Base-by-base conservation (phyloP, 2,797 vertebrate genomes). In the Ctenochaetus hawaiiensis region DNA sequence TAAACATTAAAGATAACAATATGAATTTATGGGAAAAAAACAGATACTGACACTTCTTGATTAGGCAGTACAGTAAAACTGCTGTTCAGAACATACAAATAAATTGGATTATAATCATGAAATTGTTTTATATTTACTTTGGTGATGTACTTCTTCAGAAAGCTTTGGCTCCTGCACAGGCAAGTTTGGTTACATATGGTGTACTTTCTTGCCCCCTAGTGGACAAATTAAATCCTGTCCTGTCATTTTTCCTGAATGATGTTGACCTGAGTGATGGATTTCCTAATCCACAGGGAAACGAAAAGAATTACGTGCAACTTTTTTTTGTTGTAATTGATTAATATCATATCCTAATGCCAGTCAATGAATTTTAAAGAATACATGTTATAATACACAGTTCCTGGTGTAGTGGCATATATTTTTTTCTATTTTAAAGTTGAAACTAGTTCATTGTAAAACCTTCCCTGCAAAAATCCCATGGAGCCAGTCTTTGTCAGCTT, bases 201-300 rank as follows among this genome's bases (percentile, higher is more conserved):
- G 93, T 94, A 94, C 92, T 95, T 49, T 95, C 91, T 93, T 95
- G 87, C 95, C 92, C 82, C 89, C 94, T 92, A 85, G 88, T 91
- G 95, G 91, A 60, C 37, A 75, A 1, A 80, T 1, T 61, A 22
- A 58, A 53, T 26, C 12, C 16, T 66, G n/a, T 18, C 14, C 11
- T 8, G 1, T 22, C 47, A 44, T 14, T 39, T 58, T 41, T 43
- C 17, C 12, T 57, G 63, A 57, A 14, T 53, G 13, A 58, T 44
- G 26, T 58, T 61, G 3, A 23, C 64, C 30, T 34, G 16, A 59
- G 7, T 41, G 52, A 53, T 34, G 53, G 43, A 65, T 57, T 58
- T 63, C 13, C 20, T 48, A 4, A 10, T 22, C 30, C 34, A 30
- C 8, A 12, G 9, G 22, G 30, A 78, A 9, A 59, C n/a, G 18